phyloP scores from a whole-genome alignment of 2,797 vertebrate species.

The Artibeus jamaicensis region DNA sequence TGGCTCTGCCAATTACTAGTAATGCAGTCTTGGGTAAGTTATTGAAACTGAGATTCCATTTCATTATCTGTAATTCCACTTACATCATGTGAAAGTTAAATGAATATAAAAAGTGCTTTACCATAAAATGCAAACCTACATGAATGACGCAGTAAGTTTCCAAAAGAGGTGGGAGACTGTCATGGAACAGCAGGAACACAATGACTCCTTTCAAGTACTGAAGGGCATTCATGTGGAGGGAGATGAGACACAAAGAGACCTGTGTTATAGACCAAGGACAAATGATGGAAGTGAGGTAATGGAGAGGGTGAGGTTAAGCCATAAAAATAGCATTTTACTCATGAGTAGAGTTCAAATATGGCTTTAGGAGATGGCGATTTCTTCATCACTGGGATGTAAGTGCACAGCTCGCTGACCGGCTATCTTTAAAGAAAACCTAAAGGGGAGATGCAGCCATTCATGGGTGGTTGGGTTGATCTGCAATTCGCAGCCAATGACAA shows the following conservation, averaged over 20 bases:
- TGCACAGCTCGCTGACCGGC: neutral
- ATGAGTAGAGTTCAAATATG: neutral
- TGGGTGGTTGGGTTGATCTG: neutral
- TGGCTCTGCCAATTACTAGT: too few species aligned
- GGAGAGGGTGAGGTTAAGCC: neutral
- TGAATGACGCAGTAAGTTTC: neutral
- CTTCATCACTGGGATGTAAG: neutral
- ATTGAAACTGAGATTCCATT: neutral
- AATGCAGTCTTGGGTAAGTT: neutral
- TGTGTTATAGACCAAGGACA: neutral
- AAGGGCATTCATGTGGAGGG: neutral
- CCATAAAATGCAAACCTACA: neutral
- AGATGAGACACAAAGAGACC: slow-evolving; percentile 19
- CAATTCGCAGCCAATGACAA: neutral
- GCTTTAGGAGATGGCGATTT: neutral
- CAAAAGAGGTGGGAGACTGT: neutral
- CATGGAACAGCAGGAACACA: neutral
- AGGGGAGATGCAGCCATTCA: neutral
- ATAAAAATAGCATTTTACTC: neutral
- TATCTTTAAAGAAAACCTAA: neutral
- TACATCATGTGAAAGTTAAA: neutral
- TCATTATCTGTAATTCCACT: neutral
- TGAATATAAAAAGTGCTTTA: neutral
- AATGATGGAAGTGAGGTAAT: neutral
- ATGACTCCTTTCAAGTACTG: neutral